phyloP scores from a whole-genome alignment of 2,888 invertebrate species.

The Callyntrura sp. region DNA sequence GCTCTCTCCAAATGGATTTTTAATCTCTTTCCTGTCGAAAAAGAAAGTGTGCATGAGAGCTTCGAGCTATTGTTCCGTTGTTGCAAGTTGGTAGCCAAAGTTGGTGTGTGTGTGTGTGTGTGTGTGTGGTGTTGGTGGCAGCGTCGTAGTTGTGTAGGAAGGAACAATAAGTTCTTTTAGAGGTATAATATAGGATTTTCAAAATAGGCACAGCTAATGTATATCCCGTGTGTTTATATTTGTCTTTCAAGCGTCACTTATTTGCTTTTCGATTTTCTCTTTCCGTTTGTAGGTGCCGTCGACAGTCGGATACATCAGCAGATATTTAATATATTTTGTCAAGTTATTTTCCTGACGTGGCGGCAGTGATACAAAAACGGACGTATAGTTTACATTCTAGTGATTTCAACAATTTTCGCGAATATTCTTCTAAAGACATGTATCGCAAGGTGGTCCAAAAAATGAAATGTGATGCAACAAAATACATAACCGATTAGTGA shows the following conservation, averaged over 20 bases:
- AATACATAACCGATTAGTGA: neutral
- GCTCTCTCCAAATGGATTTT: constrained; percentile 82
- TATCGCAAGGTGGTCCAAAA: too few species aligned
- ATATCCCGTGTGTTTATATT: constrained; percentile 13
- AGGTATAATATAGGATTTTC: neutral
- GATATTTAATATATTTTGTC: constrained; percentile 31
- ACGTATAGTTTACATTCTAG: neutral
- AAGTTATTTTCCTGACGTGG: neutral
- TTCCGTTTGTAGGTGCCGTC: neutral
- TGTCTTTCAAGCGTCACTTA: constrained; percentile 37
- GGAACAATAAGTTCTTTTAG: constrained; percentile 22
- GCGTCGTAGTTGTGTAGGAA: neutral
- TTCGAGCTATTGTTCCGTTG: constrained; percentile 50
- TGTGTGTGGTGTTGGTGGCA: constrained; percentile 12
- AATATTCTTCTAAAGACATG: neutral
- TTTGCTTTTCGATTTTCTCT: constrained; percentile 26
- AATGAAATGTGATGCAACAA: too few species aligned
- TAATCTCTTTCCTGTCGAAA: constrained; percentile 80
- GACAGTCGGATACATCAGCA: neutral
- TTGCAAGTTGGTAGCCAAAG: constrained; percentile 33
- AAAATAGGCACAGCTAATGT: neutral
- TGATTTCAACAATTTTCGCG: neutral
- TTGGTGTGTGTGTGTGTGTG: constrained; percentile 7
- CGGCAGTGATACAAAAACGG: neutral
- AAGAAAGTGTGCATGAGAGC: constrained; percentile 54